These are phyloP conservation scores for Scotopteryx bipunctaria DNA, from an alignment of 2,888 invertebrate genomes.

Conservation along the genomic window DNA sequence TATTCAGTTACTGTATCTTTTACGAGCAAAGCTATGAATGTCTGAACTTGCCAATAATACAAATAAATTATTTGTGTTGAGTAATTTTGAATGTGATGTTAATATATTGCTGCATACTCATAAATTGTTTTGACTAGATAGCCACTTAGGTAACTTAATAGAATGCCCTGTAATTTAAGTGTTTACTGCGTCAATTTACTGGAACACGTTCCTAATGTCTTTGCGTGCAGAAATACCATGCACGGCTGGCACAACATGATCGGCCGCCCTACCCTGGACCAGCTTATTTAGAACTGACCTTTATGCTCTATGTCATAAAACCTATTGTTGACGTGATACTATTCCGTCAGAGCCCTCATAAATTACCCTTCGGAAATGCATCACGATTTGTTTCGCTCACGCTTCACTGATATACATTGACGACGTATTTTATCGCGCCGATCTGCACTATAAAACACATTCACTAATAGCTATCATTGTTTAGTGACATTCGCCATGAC, in stretches of 20 bases:
- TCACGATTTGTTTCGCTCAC: constrained; percentile 52
- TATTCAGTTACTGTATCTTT: no score
- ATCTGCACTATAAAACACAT: constrained; percentile 63
- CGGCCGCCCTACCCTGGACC: constrained; percentile 26
- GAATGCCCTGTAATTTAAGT: constrained; percentile 20
- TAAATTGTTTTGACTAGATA: background rate
- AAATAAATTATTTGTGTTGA: background rate
- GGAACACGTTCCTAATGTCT: constrained; percentile 45
- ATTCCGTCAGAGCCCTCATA: constrained; percentile 37
- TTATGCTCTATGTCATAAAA: constrained; percentile 37
- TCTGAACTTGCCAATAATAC: no score
- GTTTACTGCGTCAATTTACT: constrained; percentile 43
- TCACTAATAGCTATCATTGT: constrained; percentile 61
- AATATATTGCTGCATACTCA: background rate
- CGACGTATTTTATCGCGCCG: constrained; percentile 55
- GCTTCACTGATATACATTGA: constrained; percentile 45
- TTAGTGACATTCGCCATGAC: constrained; percentile 68
- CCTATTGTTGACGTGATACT: constrained; percentile 26
- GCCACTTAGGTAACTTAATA: background rate
- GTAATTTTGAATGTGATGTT: background rate
- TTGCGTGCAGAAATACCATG: constrained; percentile 56
- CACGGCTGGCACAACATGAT: constrained; percentile 42
- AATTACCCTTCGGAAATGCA: constrained; percentile 32
- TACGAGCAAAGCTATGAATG: no score
- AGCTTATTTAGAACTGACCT: constrained; percentile 32